phyloP scores from a whole-genome alignment of 1,140 invertebrate genomes.

The Bacillus rossius region DNA sequence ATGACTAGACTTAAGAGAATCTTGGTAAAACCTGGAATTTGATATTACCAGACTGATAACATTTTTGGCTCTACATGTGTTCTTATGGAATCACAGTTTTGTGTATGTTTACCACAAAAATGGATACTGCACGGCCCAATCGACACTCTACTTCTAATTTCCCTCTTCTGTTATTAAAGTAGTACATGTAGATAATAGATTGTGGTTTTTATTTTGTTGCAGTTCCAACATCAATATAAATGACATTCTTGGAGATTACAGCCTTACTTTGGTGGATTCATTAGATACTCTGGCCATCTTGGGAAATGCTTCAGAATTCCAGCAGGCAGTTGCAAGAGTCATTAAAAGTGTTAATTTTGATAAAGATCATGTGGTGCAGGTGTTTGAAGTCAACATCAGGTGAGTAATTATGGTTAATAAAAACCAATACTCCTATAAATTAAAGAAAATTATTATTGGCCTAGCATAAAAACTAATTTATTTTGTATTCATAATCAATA shows the following conservation, averaged over 20 bases:
- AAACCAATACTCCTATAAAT: neutral
- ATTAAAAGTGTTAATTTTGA: slow-evolving; percentile 58
- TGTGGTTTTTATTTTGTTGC: no score
- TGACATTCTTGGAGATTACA: slow-evolving; percentile 66
- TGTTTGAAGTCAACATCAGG: slow-evolving; percentile 66
- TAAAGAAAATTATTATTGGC: neutral
- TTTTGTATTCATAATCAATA: neutral
- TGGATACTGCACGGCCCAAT: no score
- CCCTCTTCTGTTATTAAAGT: no score
- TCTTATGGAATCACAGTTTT: no score
- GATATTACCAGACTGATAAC: no score
- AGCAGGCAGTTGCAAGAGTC: slow-evolving; percentile 53
- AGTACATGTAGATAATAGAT: no score
- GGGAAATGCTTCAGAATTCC: slow-evolving; percentile 59
- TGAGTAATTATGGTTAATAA: slow-evolving; percentile 28
- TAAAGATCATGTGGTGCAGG: slow-evolving; percentile 59
- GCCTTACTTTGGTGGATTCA: slow-evolving; percentile 61
- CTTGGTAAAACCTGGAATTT: no score
- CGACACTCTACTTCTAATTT: no score
- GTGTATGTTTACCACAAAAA: no score
- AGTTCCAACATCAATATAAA: slow-evolving; percentile 69
- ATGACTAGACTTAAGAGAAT: no score
- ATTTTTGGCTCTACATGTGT: no score
- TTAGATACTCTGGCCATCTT: slow-evolving; percentile 59
- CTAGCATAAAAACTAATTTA: neutral